Evolutionary conservation across 2,113 vertebrate genomes (phyloP).

Genomic region (Mus pahari): DNA sequence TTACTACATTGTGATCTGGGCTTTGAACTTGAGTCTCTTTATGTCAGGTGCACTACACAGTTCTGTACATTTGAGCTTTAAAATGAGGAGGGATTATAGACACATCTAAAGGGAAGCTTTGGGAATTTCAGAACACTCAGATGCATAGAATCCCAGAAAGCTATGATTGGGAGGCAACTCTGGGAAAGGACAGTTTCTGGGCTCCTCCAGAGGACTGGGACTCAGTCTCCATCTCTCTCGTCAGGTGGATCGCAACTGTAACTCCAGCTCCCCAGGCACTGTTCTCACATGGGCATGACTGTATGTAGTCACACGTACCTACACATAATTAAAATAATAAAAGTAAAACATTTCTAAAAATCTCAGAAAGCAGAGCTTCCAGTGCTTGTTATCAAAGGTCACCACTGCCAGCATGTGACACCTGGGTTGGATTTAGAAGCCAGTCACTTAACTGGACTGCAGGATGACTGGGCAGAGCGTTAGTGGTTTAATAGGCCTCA

Average conservation of each 20-base stretch:
- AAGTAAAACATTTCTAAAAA: background rate
- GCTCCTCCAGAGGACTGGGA: background rate
- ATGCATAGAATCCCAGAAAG: conserved; percentile 7
- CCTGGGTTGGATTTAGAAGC: conserved; percentile 43
- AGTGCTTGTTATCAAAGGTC: conserved; percentile 5
- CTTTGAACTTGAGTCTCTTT: conserved; percentile 26
- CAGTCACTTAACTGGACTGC: conserved; percentile 28
- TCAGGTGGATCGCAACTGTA: background rate
- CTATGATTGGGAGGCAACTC: background rate
- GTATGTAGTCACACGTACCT: no score
- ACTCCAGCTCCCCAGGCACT: background rate
- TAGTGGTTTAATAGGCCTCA: conserved; percentile 55
- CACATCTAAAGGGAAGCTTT: background rate
- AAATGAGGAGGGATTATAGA: background rate
- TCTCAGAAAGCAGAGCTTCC: conserved; percentile 25
- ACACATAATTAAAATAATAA: background rate
- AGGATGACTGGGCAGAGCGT: background rate
- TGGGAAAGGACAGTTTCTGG: background rate
- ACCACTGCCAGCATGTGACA: conserved; percentile 2
- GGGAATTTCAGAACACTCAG: background rate
- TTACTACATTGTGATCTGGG: background rate
- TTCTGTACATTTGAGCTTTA: background rate
- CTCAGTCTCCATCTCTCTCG: background rate
- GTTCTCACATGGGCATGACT: background rate
- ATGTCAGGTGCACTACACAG: background rate